These are phyloP conservation scores for Drosophila asahinai DNA, from an alignment of 1,140 invertebrate species.

Conservation along the genomic window DNA sequence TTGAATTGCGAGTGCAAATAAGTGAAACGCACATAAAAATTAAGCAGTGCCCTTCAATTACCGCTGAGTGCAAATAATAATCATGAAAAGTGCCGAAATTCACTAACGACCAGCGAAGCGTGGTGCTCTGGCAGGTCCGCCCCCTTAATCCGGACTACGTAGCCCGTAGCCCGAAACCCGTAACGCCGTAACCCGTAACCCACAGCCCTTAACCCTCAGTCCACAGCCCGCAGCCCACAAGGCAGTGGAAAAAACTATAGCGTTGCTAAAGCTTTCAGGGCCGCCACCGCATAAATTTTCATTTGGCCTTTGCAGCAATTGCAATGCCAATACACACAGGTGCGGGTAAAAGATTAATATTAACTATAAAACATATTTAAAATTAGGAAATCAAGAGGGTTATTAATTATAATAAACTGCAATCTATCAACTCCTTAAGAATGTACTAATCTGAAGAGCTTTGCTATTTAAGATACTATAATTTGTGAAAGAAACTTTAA, in stretches of 20 bases:
- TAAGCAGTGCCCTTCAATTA: constrained; percentile 75
- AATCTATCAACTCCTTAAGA: too few relatives aligned
- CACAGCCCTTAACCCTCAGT: constrained; percentile 24
- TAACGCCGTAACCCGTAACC: constrained; percentile 5
- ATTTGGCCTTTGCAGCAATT: constrained; percentile 53
- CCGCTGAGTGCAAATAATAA: constrained; percentile 82
- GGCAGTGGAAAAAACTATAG: constrained; percentile 41
- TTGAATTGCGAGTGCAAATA: constrained; percentile 28
- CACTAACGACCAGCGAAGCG: constrained; percentile 64
- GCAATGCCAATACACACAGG: constrained; percentile 37
- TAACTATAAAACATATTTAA: not conserved
- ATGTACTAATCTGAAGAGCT: too few relatives aligned
- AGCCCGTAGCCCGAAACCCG: constrained; percentile 3
- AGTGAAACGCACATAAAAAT: constrained; percentile 61
- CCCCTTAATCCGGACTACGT: not conserved
- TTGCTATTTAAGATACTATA: too few relatives aligned
- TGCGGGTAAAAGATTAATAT: not conserved
- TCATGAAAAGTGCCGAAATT: constrained; percentile 75
- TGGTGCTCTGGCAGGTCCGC: constrained; percentile 10
- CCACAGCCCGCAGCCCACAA: constrained; percentile 24
- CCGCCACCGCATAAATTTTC: constrained; percentile 70
- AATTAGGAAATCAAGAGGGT: not conserved
- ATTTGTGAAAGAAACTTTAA: too few relatives aligned
- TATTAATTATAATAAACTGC: not conserved
- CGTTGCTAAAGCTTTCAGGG: constrained; percentile 58